phyloP scores from a whole-genome alignment of 2,797 vertebrate species.

The Alectoris magna region DNA sequence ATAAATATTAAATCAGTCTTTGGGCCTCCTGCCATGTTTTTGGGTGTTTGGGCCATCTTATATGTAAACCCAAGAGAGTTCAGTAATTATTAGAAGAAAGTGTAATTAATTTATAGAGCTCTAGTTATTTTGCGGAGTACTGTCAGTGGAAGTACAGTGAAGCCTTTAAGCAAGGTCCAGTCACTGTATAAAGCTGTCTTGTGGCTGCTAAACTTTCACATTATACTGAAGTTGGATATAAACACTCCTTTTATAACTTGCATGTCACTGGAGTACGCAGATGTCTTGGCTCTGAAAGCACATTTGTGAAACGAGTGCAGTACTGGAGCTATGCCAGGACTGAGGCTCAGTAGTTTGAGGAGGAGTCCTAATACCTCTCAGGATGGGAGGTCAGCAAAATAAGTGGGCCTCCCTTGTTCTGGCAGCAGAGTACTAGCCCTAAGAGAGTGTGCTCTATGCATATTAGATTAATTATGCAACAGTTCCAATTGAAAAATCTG shows the following conservation, averaged over 20 bases:
- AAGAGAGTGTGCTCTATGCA: background rate
- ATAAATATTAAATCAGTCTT: slow-evolving; percentile 34
- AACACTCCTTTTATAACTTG: slow-evolving; percentile 75
- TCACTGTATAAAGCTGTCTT: slow-evolving; percentile 68
- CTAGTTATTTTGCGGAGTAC: slow-evolving; percentile 49
- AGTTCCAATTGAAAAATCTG: background rate
- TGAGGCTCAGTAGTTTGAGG: slow-evolving; percentile 61
- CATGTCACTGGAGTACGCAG: slow-evolving; percentile 68
- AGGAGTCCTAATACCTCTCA: slow-evolving; percentile 54
- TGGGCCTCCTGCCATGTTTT: slow-evolving; percentile 33
- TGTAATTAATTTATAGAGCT: slow-evolving; percentile 70
- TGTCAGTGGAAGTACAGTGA: slow-evolving; percentile 69
- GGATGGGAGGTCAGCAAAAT: slow-evolving; percentile 55
- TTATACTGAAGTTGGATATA: slow-evolving; percentile 71
- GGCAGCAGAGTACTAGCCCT: background rate
- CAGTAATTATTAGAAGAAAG: slow-evolving; percentile 65
- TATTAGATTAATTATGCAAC: background rate
- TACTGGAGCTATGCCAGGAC: slow-evolving; percentile 41
- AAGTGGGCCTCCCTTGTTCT: slow-evolving; percentile 50
- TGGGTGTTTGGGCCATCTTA: slow-evolving; percentile 19
- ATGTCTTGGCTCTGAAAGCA: slow-evolving; percentile 75
- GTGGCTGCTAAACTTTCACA: slow-evolving; percentile 72
- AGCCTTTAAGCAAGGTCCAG: slow-evolving; percentile 65
- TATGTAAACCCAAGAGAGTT: slow-evolving; percentile 38
- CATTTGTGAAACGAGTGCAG: slow-evolving; percentile 58